Base-by-base conservation (phyloP, 2,113 vertebrate genomes). In the Junco hyemalis region DNA sequence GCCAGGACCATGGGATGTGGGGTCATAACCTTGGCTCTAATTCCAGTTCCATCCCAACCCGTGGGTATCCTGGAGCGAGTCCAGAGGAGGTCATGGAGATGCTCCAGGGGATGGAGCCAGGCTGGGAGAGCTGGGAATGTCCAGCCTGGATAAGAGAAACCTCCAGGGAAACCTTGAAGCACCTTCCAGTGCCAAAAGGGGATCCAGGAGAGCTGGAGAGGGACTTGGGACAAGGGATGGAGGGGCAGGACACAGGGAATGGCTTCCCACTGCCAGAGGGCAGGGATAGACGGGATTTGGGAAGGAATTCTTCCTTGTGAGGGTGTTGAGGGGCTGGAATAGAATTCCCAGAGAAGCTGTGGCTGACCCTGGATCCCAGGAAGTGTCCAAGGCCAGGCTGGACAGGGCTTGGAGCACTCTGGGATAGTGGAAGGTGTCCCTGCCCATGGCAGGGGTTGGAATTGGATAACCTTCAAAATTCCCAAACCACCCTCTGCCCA, bases 151-250 rank as follows among this genome's bases (percentile, higher is more conserved):
- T 2, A 76, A 44, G 2, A 0, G 4, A 76, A 66, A 8, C 1
- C 0, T 57, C 42, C 82, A 76, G 16, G 20, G 25, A 66, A 11
- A 59, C 0, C 35, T 9, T 0, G 0, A 16, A 85, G 24, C 15
- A 0, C 8, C 1, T 57, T 66, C 42, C 33, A 53, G 13, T 4
- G 21, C 47, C 47, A 19, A 1, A 72, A 83, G 26, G 11, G 33
- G 48, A 22, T 28, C 48, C 61, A 50, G 4, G 7, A 76, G 11
- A 50, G 51, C 31, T 76, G 61, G 16, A 76, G 21, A 76, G 13
- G 17, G 21, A 50, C 2, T 31, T 25, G 2, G 51, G 25, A 68
- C 2, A 76, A 50, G 36, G 21, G 8, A 29, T 59, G 44, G 35
- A 66, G 25, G 0, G 61, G 6, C 31, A 76, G 15, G 25, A 50